Evolutionary conservation across 2,888 invertebrate genomes (phyloP).

Genomic region (Arrhopalites spinosus): DNA sequence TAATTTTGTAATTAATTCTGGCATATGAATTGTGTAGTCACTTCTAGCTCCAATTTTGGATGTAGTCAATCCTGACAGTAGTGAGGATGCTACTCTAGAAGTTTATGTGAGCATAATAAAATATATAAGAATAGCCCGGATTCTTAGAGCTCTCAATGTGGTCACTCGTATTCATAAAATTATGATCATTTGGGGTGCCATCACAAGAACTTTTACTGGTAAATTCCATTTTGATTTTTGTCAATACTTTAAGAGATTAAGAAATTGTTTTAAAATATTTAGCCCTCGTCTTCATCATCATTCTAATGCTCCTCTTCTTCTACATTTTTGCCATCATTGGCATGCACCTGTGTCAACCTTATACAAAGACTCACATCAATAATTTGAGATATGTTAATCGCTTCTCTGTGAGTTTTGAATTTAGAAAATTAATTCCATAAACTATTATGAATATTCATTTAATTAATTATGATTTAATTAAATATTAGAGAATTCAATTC

Average conservation of each 20-base stretch:
- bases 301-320: slow-evolving; percentile 52
- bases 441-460: slow-evolving; percentile 20
- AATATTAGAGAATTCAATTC: slow-evolving; percentile 39
- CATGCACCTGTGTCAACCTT: slow-evolving; percentile 46
- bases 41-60: slow-evolving; percentile 46
- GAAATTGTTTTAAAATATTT: no score
- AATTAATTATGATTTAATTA: neutral
- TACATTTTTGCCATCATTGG: slow-evolving; percentile 55
- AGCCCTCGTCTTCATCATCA: slow-evolving; percentile 50
- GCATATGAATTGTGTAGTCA: slow-evolving; percentile 20
- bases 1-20: neutral
- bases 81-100: slow-evolving; percentile 42
- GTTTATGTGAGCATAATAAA: slow-evolving; percentile 38
- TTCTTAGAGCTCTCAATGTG: slow-evolving; percentile 52
- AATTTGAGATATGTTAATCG: slow-evolving; percentile 39
- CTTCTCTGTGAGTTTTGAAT: slow-evolving; percentile 40
- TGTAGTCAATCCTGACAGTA: slow-evolving; percentile 35
- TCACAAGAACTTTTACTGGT: slow-evolving; percentile 49
- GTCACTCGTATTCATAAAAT: slow-evolving; percentile 53
- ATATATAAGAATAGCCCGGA: slow-evolving; percentile 52
- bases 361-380: slow-evolving; percentile 40
- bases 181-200: slow-evolving; percentile 52
- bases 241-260: no score
- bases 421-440: neutral
- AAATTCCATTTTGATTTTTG: no score